Evolutionary conservation across 2,888 invertebrate species (phyloP), one percentile per base, ranked within the genome.

Genomic region (Eristalinus sepulchralis): DNA sequence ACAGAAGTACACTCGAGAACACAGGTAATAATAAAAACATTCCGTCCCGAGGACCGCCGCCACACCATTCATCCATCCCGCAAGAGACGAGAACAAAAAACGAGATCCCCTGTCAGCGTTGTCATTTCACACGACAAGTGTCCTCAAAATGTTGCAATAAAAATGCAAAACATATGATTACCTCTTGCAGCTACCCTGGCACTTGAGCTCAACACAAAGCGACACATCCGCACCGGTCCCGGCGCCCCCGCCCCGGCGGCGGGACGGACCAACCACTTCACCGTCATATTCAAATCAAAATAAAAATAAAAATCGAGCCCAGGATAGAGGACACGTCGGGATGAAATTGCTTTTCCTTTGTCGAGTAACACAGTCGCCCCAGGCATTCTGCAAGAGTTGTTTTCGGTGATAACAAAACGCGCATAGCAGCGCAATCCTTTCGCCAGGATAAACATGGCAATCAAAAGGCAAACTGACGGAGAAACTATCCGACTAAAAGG

Each of bases 121-220:
- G 83, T 79, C 86, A 83, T 83, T 83, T 83, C 86, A 86, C 83
- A 86, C 83, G 86, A 75, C 86, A 83, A 86, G 86, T 83, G 86
- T 86, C 86, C 86, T 86, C 86, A 86, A 79, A 84, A 86, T 83
- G 83, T 83, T 86, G 82, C 86, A 83, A 86, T 86, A 83, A 83
- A 86, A 86, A 86, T 86, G 86, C 83, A 86, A 83, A 86, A 86
- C 86, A 86, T 86, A 86, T 86, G 86, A 86, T 86, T 86, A 83
- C 86, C 86, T 78, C 70, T 83, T 78, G 83, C 77, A 86, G 73
- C 73, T 80, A 71, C 57, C 57, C 72, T 57, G 67, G 53, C 73
- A 73, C 60, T 82, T 57, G 22, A 76, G 8, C 60, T 33, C 55
- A 63, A 59, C 55, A 63, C 39, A 62, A 47, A 72, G 63, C 62